Evolutionary conservation across 2,888 invertebrate genomes (phyloP), one percentile per base, ranked within the genome.

Genomic region (Eupithecia exiguata): DNA sequence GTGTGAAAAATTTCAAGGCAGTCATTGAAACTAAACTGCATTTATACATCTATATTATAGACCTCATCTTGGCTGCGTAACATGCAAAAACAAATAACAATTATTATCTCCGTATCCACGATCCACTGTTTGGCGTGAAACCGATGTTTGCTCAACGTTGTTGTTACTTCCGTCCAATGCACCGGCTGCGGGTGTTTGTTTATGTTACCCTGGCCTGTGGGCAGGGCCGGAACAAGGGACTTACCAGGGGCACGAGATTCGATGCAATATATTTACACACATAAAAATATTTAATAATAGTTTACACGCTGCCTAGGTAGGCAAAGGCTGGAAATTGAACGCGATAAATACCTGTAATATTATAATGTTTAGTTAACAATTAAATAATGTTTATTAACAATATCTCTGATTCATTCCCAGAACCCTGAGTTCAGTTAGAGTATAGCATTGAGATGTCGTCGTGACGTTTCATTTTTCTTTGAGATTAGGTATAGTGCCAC

Each of bases 121-220:
- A 73, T 65, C 35, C 38, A 72, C 69, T 78, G 74, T 79, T 77
- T 79, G 76, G 71, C 74, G 78, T 78, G 75, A 79, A 81, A 79
- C 77, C 77, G 61, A 68, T 76, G 78, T 80, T 79, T 78, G 77
- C 72, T 72, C 75, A 78, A 78, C 76, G 74, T 77, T 82, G 81
- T 80, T 81, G 76, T 83, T 80, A 74, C 82, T 84, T 84, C 83
- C 83, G 86, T 79, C 77, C 82, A 75, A 79, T 82, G 81, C 81
- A 79, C 82, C 76, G 77, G 70, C 68, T 21, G 40, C 12, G 63
- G 21, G 40, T 75, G 69, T 69, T 71, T 77, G 79, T 78, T 80
- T 80, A 77, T 76, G 68, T 74, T 74, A 75, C 67, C 75, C 79
- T 80, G 80, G 76, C 79, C 74, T 77, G 79, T 78, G 69, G 0